Conservation (phyloP, 2,888 invertebrate genomes). For the Dromius quadrimaculatus region DNA sequence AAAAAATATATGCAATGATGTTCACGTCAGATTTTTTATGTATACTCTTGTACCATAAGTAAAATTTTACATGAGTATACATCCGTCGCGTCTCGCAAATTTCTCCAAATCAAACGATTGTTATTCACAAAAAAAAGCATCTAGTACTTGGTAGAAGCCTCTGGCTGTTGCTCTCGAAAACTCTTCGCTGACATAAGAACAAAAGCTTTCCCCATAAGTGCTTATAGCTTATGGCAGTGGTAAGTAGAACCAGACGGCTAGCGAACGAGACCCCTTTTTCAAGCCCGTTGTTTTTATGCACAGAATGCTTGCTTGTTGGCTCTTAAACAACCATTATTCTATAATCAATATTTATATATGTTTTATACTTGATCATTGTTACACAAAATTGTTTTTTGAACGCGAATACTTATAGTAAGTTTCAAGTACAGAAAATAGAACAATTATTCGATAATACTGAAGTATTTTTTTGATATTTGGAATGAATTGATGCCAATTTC, state of each 20-base stretch:
- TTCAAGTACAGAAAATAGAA: too few species aligned
- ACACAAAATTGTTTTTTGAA: constrained; percentile 23
- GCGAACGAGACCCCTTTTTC: constrained; percentile 5
- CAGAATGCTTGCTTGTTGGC: background rate
- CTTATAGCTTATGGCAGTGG: constrained; percentile 50
- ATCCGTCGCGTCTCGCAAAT: too few species aligned
- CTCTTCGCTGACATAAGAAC: constrained; percentile 48
- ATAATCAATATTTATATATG: constrained; percentile 51
- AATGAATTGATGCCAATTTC: too few species aligned
- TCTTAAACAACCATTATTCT: constrained; percentile 36
- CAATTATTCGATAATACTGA: background rate
- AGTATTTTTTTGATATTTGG: constrained; percentile 1
- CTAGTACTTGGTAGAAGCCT: too few species aligned
- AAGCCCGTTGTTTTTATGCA: constrained; percentile 27
- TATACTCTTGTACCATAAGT: too few species aligned
- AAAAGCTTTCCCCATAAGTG: constrained; percentile 49
- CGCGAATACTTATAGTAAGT: constrained; percentile 15
- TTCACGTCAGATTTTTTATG: too few species aligned
- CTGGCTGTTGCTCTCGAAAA: constrained; percentile 24
- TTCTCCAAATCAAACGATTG: too few species aligned
- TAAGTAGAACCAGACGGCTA: constrained; percentile 37
- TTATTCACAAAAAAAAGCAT: too few species aligned
- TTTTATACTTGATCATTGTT: constrained; percentile 36
- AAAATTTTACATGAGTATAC: too few species aligned
- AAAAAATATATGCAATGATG: too few species aligned